Base-by-base conservation (phyloP, 2,113 vertebrate species). In the Peromyscus maniculatus region DNA sequence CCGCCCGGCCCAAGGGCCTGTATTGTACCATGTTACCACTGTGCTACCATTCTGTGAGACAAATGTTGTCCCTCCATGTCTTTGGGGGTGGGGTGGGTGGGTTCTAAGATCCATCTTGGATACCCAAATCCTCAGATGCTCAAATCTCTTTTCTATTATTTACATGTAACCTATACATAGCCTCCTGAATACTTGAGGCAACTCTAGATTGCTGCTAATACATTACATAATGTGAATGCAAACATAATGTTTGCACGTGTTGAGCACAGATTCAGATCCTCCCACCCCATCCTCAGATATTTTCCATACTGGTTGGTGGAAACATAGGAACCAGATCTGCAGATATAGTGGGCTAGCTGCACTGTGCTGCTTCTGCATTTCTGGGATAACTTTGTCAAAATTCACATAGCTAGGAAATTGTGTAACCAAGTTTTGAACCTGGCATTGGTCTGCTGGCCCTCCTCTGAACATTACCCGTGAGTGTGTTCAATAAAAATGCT, bases 381-480 rank as follows among this genome's bases (percentile, higher is more conserved):
- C 52, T 95, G 78, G 31, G 33, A 0, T 69, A 64, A 86, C n/a
- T 77, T 77, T 84, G 66, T 84, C 31, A 66, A 88, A 91, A 69
- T n/a, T 86, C 52, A 91, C 93, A 67, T 5, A 80, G 26, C 49
- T 78, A 67, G 72, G 46, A 95, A 82, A 67, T 67, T 72, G 52
- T 95, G 39, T 59, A 90, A 36, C 4, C 55, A 36, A 71, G 26
- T 49, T 96, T 97, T 64, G 69, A 84, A 75, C n/a, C 52, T 96
- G 71, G 24, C 31, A 3, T 1, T 22, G 12, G 67, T 39, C 67
- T 87, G 21, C 3, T 83, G 17, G 28, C 21, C 36, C 13, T 93
- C 80, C 59, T 87, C 11, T 86, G 36, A 82, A 75, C 15, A 52
- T 91, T 33, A 67, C 11, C 28, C 36, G 79, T 74, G 5, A 80